Base-by-base conservation (phyloP, 1,140 invertebrate species). In the Lepidostoma basale region DNA sequence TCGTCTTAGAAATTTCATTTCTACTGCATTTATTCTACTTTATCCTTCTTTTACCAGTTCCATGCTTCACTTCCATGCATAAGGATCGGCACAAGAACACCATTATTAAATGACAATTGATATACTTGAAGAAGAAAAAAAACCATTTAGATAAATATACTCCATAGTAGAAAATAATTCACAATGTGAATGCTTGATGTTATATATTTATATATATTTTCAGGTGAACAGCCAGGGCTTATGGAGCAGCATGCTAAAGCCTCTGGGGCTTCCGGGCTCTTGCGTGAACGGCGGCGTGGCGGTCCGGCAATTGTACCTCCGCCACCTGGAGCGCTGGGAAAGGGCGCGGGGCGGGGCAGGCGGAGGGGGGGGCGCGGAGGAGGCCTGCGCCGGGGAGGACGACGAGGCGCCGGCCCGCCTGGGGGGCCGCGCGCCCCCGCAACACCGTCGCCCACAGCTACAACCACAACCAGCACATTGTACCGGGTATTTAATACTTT, bases 221-320 rank as follows among this genome's bases (percentile, higher is more conserved):
- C 81, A 95, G 92, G 91, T 95, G 28, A 94, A 93, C 81, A 87
- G 88, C 74, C 89, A 90, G 74, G 92, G 94, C 74, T 88, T 90
- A 52, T 97, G 95, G 95, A 89, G 92, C 60, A 85, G 88, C 58
- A 85, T 96, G 64, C 85, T 92, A 73, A 87, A 90, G 66, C 87
- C 91, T 62, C 87, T 96, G 77, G 85, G 89, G 68, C 77, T 96
- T 18, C 91, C 93, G 20, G 85, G 86, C 75, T 88, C 88, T 65
- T 95, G 93, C 79, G 88, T 94, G 14, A 97, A 97, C 84, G 92
- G 90, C 59, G 89, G 90, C 54, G 90, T 95, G 40, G 90, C 92
- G 56, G 84, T 97, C 25, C 94, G 96, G 78, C 90, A 92, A 79
- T 90, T 96, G 73, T 97, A 97, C 79, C 86, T 94, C 67, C 90